phyloP scores from a whole-genome alignment of 2,113 vertebrate species.

The Saccopteryx bilineata region DNA sequence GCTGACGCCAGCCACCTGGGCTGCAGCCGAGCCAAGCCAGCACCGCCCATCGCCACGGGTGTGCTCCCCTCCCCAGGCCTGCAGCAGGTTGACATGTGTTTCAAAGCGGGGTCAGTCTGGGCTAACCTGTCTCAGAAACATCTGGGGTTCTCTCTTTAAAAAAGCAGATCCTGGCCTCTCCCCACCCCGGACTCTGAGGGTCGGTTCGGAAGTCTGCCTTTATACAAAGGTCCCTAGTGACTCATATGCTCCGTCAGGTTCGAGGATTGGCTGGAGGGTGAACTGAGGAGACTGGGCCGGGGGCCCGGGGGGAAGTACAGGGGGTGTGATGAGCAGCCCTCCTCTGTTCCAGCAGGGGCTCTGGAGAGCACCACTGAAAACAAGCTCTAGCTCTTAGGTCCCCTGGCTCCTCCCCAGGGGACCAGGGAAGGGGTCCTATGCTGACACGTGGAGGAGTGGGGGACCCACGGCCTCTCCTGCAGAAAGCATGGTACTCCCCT shows the following conservation, averaged over 20 bases:
- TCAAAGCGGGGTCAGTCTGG: neutral
- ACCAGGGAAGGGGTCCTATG: neutral
- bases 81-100: rapidly evolving
- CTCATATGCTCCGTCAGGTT: rapidly evolving
- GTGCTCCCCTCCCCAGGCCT: no score
- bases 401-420: neutral
- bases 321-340: no score
- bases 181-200: neutral
- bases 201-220: neutral
- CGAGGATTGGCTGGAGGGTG: neutral
- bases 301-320: no score
- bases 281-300: neutral
- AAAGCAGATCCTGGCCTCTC: neutral
- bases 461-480: rapidly evolving
- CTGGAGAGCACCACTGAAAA: neutral
- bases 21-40: neutral
- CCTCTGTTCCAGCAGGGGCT: neutral
- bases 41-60: rapidly evolving
- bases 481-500: rapidly evolving
- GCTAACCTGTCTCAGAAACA: neutral
- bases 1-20: neutral
- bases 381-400: neutral
- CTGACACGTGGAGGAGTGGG: neutral
- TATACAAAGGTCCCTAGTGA: neutral
- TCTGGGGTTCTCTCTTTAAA: neutral